Conservation (phyloP, 2,113 vertebrate species). For the Physeter macrocephalus region DNA sequence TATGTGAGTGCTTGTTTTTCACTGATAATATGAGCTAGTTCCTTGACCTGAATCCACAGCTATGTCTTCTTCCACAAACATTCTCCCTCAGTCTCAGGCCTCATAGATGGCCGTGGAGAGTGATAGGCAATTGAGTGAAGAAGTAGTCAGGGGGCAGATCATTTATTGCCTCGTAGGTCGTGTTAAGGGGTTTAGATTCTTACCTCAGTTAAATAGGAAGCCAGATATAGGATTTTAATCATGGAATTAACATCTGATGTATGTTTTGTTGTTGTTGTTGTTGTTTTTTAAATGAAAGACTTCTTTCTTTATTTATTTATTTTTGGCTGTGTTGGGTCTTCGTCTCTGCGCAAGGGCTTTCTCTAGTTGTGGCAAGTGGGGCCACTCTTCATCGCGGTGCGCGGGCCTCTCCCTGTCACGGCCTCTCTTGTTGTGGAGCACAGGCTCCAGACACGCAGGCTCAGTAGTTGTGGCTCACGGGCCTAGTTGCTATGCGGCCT, state of each 20-base stretch:
- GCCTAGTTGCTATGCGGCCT: no score
- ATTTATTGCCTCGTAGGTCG: not conserved
- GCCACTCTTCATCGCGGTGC: no score
- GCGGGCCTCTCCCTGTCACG: no score
- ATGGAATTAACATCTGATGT: not conserved
- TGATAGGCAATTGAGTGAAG: not conserved
- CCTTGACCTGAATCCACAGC: not conserved
- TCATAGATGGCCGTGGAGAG: not conserved
- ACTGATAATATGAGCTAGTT: not conserved
- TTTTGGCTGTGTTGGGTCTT: no score
- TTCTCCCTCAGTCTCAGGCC: not conserved
- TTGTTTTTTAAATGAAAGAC: no score
- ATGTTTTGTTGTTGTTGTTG: conserved; percentile 17
- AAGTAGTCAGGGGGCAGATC: not conserved
- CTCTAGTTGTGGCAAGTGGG: no score
- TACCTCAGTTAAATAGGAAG: not conserved
- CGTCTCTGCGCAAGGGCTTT: no score
- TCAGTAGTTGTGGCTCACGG: no score
- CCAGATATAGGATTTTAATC: not conserved
- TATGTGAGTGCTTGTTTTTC: not conserved
- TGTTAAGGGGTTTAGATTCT: not conserved
- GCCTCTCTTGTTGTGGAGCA: no score
- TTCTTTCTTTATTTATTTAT: no score
- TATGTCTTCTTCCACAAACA: not conserved
- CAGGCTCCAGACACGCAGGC: no score